A percentile compares a stretch with the other conserved stretches of the same genome.
Conservation (phyloP, 2,113 vertebrate genomes). For the Elanus axillaris region DNA sequence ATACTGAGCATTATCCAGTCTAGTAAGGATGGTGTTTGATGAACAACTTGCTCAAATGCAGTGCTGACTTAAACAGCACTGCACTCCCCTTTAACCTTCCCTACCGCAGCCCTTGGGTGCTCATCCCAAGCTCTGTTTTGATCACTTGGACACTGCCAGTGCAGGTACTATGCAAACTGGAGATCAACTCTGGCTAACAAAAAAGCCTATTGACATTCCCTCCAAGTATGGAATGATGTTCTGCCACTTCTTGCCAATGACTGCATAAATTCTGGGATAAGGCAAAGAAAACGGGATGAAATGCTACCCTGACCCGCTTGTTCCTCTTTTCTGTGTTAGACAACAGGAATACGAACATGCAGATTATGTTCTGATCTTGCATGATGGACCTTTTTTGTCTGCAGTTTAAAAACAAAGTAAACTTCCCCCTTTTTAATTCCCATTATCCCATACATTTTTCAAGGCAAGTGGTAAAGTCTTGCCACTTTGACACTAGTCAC, state of each 20-base stretch:
- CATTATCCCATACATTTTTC: neutral
- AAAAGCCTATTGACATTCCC: fast-evolving
- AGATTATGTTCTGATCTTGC: neutral
- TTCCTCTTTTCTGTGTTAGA: neutral
- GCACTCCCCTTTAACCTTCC: neutral
- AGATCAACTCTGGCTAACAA: neutral
- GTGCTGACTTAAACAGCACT: neutral
- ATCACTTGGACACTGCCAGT: neutral
- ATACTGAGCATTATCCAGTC: neutral
- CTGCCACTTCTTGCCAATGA: neutral
- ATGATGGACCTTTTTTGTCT: neutral
- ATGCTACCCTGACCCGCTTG: neutral
- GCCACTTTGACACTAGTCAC: neutral
- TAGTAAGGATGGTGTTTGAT: neutral
- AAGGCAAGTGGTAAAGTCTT: neutral
- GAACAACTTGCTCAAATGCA: neutral
- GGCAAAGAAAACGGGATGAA: neutral
- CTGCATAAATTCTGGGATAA: neutral
- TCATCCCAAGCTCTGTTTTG: neutral
- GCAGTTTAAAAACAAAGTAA: neutral
- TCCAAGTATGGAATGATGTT: neutral
- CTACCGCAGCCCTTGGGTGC: neutral
- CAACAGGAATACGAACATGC: neutral
- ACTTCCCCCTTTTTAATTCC: neutral
- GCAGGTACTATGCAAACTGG: neutral